Evolutionary conservation across 92 coral and sea anemone species (phyloP), one percentile per base, ranked within the genome.

Genomic region (Anthopleura xanthogrammica): DNA sequence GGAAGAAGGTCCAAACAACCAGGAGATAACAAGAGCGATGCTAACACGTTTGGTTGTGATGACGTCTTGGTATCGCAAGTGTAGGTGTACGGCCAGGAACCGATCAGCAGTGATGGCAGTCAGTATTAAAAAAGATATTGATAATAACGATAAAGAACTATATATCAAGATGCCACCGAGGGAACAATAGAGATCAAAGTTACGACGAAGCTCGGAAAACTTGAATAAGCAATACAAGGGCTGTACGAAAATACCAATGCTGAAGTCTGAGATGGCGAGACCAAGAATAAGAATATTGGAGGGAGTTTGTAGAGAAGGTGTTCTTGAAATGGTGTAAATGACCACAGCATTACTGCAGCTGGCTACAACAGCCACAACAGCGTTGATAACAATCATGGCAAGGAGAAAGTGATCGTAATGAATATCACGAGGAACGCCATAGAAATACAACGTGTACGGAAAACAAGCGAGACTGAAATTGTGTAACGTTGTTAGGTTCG

Each of bases 71-170:
- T 81, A 81, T 46, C 84, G 54, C 65, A 81, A 66, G 42, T 81
- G 84, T n/a, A 81, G 60, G 52, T 29, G 41, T 23, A 81, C 29
- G 39, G 84, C 84, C 56, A 81, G 52, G 77, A 81, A 81, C n/a
- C 84, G 74, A 70, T 81, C 84, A 68, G n/a, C 41, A 22, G 74
- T 68, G 65, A 81, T 81, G 77, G 77, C 83, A 58, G 76, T 66
- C 64, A 81, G 77, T 60, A 41, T 50, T 16, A 81, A 10, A 20
- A 81, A 81, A 16, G 83, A 80, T 41, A 80, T 58, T 7, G 83
- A 24, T 5, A 7, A 58, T 12, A 80, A 39, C 19, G 83, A 73
- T 29, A 80, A 2, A 19, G 24, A 1, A 14, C 4, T 60, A 12
- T 60, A 60, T 5, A 17, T 16, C 23, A 5, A 3, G 68, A 60